A percentile compares a stretch with the other conserved stretches of the same genome.
These are phyloP conservation scores for Seriola dumerili DNA, from an alignment of 2,113 vertebrate genomes.

Conservation along the genomic window DNA sequence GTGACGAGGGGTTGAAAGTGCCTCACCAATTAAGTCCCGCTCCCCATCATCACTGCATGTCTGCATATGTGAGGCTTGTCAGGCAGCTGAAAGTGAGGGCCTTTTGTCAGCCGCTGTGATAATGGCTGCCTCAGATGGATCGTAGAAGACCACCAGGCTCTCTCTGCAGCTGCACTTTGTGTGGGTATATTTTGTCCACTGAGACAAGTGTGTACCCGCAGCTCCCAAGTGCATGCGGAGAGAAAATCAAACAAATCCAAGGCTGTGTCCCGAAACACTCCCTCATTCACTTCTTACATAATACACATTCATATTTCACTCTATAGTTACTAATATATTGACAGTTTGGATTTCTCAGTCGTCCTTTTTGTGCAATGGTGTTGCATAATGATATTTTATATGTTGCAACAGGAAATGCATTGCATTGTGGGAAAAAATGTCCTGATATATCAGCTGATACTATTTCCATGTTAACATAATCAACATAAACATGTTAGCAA, in stretches of 20 bases:
- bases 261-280: not conserved
- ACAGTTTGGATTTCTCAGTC: constrained; percentile 5
- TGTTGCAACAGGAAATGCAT: not conserved
- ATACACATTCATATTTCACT: not conserved
- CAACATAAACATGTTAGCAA: no score
- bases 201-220: not conserved
- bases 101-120: constrained; percentile 18
- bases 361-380: not conserved
- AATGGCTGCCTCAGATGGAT: constrained; percentile 14
- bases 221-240: not conserved
- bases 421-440: not conserved
- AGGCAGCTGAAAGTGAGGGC: constrained; percentile 21
- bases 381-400: not conserved
- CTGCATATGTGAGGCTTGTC: constrained; percentile 25
- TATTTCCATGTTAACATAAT: not conserved
- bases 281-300: not conserved
- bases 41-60: constrained; percentile 19
- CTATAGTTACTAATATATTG: not conserved
- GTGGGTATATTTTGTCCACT: not conserved
- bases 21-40: constrained; percentile 22
- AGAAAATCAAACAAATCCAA: not conserved
- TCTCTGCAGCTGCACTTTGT: not conserved
- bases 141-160: constrained; percentile 2
- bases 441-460: not conserved
- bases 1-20: constrained; percentile 16